phyloP scores from a whole-genome alignment of 2,888 invertebrate species.

The Drosophila meridionalis region DNA sequence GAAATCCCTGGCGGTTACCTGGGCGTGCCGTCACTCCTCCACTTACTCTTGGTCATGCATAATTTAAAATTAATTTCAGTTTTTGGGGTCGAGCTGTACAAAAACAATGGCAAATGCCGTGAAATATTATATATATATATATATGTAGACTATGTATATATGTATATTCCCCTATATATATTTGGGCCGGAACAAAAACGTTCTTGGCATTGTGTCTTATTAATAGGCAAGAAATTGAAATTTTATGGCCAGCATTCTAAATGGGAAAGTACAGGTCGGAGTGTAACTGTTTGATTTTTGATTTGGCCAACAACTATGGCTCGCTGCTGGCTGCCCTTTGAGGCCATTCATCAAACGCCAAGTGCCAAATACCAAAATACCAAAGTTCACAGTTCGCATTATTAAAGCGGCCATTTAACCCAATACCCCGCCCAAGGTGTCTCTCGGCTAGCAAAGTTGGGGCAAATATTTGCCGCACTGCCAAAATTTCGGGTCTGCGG shows the following conservation, averaged over 20 bases:
- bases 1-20: conserved; percentile 72
- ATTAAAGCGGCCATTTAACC: conserved; percentile 22
- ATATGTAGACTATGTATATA: conserved; percentile 18
- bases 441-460: neutral
- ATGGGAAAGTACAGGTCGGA: neutral
- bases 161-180: conserved; percentile 7
- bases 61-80: conserved; percentile 78
- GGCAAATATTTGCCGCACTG: conserved; percentile 33
- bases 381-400: conserved; percentile 25
- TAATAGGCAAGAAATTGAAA: conserved; percentile 72
- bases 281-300: conserved; percentile 50
- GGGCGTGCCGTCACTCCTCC: conserved; percentile 48
- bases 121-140: conserved; percentile 62
- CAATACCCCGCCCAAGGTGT: neutral
- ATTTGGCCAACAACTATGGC: conserved; percentile 27
- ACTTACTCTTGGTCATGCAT: conserved; percentile 68
- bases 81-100: conserved; percentile 16
- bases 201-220: conserved; percentile 60
- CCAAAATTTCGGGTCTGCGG: neutral
- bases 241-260: conserved; percentile 57
- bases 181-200: conserved; percentile 16
- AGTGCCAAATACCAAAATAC: conserved; percentile 25
- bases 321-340: conserved; percentile 6
- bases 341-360: conserved; percentile 41
- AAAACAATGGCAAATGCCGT: conserved; percentile 50